A percentile compares a stretch with the other conserved stretches of the same genome.
phyloP scores from a whole-genome alignment of 2,113 vertebrate species.

The Xiphorhynchus elegans region DNA sequence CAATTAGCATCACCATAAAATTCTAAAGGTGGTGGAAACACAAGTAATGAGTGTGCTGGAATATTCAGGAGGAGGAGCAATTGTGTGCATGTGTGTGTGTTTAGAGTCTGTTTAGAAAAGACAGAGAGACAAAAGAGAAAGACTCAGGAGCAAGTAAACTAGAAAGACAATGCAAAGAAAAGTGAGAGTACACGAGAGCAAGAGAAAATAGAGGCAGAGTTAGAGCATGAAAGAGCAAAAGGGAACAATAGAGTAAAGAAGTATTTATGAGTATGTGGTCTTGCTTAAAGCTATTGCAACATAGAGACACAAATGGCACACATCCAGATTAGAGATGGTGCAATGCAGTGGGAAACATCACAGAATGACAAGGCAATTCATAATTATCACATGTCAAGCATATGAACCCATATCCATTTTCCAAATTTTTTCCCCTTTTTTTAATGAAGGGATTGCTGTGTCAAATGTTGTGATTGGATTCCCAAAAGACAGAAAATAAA shows the following conservation, averaged over 20 bases:
- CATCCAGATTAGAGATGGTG: background rate
- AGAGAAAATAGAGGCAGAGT: background rate
- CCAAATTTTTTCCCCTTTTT: background rate
- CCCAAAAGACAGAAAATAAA: slow-evolving; percentile 57
- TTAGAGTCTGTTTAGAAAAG: background rate
- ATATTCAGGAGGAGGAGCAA: background rate
- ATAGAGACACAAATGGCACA: background rate
- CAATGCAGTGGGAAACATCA: background rate
- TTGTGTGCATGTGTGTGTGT: background rate
- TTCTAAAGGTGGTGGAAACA: background rate
- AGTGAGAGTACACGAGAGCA: rapidly evolving
- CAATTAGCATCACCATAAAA: slow-evolving; percentile 1
- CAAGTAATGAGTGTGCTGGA: background rate
- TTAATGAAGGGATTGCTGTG: background rate
- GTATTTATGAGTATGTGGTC: background rate
- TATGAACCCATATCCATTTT: background rate
- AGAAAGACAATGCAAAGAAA: background rate
- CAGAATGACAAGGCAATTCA: background rate
- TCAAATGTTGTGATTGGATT: slow-evolving; percentile 27
- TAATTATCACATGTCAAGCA: background rate
- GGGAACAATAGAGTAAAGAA: background rate
- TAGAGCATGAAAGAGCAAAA: background rate
- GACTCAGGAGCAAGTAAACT: background rate
- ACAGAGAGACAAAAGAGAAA: background rate
- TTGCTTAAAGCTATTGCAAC: background rate